Evolutionary conservation across 2,113 vertebrate genomes (phyloP), one percentile per base, ranked within the genome.

Genomic region (Hemiscyllium ocellatum): DNA sequence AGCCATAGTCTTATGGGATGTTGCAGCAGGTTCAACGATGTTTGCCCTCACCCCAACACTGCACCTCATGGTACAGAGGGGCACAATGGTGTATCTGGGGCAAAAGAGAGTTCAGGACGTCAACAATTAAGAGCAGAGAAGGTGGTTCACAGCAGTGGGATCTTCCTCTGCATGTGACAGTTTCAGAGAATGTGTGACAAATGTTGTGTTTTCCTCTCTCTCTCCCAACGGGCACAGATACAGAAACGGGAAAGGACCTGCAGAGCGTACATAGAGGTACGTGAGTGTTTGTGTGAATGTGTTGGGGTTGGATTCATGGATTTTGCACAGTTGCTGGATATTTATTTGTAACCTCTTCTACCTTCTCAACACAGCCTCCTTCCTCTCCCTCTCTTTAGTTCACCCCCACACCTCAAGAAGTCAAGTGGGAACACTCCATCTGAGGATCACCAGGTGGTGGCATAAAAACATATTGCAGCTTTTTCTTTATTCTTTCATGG

Each of bases 221-320:
- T 95, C 47, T 26, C 68, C 70, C 24, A 50, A 95, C 33, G 47
- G 42, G 12, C 69, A 29, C 96, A 99, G 98, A 98, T 99, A 96
- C 98, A 99, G 97, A 99, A 98, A 97, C 97, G 98, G 91, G 98
- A 99, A 96, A 97, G 98, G 96, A 99, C 98, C 96, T 99, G 98
- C 96, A 98, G 98, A 96, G 98, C 98, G 70, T 99, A 99, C 95
- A 98, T 99, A 96, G 98, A 99, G 98, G 98, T 99, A 97, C 97
- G 96, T 52, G 94, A 52, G 37, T 17, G 50, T 90, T n/a, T 19
- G 5, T 66, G 89, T 33, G 3, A 65, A 65, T 6, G 4, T 66
- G 33, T 66, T 7, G 29, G 33, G 66, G 87, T 93, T 93, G 4
- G 19, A 66, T 91, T 37, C 65, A 91, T 37, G 5, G 4, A 66